These are phyloP conservation scores for Liodrosophila aerea DNA, from an alignment of 2,888 invertebrate species.

Conservation along the genomic window DNA sequence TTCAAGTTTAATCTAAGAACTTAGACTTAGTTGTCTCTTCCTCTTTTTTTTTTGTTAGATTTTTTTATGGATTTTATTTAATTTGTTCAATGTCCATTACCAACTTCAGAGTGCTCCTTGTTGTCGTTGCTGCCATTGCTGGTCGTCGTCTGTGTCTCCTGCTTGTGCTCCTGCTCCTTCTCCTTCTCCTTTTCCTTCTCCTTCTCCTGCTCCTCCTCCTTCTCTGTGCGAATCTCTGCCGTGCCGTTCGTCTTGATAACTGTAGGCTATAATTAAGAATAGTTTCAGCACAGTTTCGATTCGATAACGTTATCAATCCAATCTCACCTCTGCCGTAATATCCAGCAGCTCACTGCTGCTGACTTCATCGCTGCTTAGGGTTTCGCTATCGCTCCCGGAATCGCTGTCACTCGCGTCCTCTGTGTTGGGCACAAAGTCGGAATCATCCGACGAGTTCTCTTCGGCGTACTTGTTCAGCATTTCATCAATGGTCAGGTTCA, in stretches of 20 bases:
- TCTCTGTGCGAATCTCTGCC: conserved; percentile 6
- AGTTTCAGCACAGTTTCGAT: too few relatives aligned
- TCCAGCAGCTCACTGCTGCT: conserved; percentile 42
- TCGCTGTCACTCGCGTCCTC: conserved; percentile 39
- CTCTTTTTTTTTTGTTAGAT: too few relatives aligned
- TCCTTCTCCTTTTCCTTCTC: conserved; percentile 19
- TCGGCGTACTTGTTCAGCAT: conserved; percentile 75
- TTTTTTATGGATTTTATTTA: conserved; percentile 17
- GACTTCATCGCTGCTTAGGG: conserved; percentile 41
- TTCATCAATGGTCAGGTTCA: conserved; percentile 68
- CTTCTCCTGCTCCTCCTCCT: conserved; percentile 15
- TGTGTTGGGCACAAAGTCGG: conserved; percentile 74
- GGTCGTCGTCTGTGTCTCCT: conserved; percentile 20
- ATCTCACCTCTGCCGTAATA: conserved; percentile 33
- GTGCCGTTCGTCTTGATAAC: conserved; percentile 9
- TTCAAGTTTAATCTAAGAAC: conserved; percentile 58
- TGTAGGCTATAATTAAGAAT: too few relatives aligned
- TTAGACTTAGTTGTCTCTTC: conserved; percentile 57
- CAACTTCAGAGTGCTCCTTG: conserved; percentile 56
- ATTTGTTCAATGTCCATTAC: conserved; percentile 77
- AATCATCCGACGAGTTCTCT: conserved; percentile 74
- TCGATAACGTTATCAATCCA: too few relatives aligned
- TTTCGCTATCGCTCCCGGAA: conserved; percentile 30
- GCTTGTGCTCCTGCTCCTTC: conserved; percentile 14
- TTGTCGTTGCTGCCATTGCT: conserved; percentile 41